These are phyloP conservation scores for Sparus aurata DNA, from an alignment of 2,797 vertebrate species.

Conservation along the genomic window DNA sequence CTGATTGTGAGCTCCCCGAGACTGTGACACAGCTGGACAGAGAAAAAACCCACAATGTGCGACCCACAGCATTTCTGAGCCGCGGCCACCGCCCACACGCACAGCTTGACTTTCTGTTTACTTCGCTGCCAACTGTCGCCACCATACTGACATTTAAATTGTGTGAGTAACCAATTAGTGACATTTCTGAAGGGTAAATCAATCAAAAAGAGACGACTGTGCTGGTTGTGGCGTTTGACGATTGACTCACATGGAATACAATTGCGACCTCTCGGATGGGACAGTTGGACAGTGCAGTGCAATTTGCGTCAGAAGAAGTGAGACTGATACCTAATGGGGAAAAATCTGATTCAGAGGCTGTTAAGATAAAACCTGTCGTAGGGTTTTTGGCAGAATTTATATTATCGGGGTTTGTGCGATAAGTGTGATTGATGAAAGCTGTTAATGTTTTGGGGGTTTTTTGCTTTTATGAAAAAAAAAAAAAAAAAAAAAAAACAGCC, in stretches of 20 bases:
- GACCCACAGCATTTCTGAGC: slow-evolving; percentile 24
- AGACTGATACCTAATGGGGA: slow-evolving; percentile 13
- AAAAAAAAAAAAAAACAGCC: background rate
- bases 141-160: slow-evolving; percentile 62
- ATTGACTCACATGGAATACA: slow-evolving; percentile 50
- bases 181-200: slow-evolving; percentile 63
- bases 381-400: slow-evolving; percentile 38
- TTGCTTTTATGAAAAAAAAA: slow-evolving; percentile 18
- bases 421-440: slow-evolving; percentile 44
- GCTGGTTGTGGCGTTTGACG: slow-evolving; percentile 6
- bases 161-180: slow-evolving; percentile 57
- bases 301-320: slow-evolving; percentile 26
- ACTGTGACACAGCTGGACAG: slow-evolving; percentile 39
- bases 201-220: slow-evolving; percentile 55
- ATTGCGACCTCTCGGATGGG: slow-evolving; percentile 35
- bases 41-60: slow-evolving; percentile 7
- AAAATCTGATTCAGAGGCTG: slow-evolving; percentile 28
- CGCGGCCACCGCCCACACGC: slow-evolving; percentile 30
- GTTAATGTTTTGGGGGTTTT: background rate
- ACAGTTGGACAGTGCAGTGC: background rate
- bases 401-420: slow-evolving; percentile 21
- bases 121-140: slow-evolving; percentile 50
- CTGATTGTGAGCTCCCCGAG: slow-evolving; percentile 14
- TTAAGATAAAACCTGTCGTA: slow-evolving; percentile 45
- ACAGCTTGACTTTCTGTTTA: slow-evolving; percentile 43